Base-by-base conservation (phyloP, 2,888 invertebrate species). In the Tryphoninae sp. region DNA sequence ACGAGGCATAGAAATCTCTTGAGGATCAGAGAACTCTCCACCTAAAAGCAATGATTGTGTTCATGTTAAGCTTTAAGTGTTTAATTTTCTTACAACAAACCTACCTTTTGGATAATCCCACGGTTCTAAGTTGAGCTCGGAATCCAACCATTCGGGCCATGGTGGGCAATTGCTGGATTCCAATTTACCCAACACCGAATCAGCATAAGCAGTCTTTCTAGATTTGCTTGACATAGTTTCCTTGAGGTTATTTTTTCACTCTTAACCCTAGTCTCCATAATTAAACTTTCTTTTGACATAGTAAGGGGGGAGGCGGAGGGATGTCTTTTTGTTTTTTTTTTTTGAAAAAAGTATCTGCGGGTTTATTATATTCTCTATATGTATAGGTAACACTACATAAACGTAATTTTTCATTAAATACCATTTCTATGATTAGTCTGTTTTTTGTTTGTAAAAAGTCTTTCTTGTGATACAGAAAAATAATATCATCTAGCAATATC, bases 81-180 rank as follows among this genome's bases (percentile, higher is more conserved):
- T 67, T 45, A 75, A 45, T 68, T 19, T 65, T 42, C 49, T 62
- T 33, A n/a, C n/a, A 33, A 23, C 19, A 2, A 71, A 51, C 16
- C 80, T 84, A 87, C 89, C 86, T 84, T 86, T 88, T 6, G 87
- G 85, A 73, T 59, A 62, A 33, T 81, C 82, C 89, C 89, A 89
- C 33, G 87, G 85, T 40, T 89, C 89, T 3, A 81, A 80, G 33
- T 89, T 88, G 19, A 89, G 67, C 65, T 85, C 84, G 7, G 51
- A 67, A 33, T 89, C 89, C 11, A 83, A 84, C 89, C 89, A 89
- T 80, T 88, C 87, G 13, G 77, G 69, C 89, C 89, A 89, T 22
- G 77, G 69, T 19, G 61, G 59, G 8, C 49, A 80, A 55, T 58
- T 62, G 16, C 22, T 69, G 11, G 65, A 13, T 58, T 74, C 71